Evolutionary conservation across 2,113 vertebrate genomes (phyloP), one percentile per base, ranked within the genome.

Genomic region (Pimephales promelas): DNA sequence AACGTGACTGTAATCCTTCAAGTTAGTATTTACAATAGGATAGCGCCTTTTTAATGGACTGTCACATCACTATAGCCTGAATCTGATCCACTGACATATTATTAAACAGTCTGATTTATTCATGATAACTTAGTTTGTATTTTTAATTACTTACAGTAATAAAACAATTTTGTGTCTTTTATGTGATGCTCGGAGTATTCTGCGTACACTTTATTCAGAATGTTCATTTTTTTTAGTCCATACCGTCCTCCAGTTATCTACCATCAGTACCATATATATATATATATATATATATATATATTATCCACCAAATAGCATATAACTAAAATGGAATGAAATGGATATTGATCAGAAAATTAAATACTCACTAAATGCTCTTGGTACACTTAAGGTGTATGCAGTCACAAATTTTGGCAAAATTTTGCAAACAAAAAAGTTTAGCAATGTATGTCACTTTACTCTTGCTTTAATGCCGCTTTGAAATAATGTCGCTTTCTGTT

Each of bases 301-400:
- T n/a, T n/a, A 54, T 70, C 59, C 24, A 75, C n/a, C 14, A 45
- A 74, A 54, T 74, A 83, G 47, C 49, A 88, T 28, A 66, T 52
- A 52, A 61, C 26, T 79, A 16, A 13, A 84, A 78, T 59, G 10
- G 18, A 85, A 75, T 31, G 34, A 75, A 28, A 28, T 28, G 54
- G 79, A 16, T 59, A 59, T 74, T 66, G 78, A 77, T 64, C 61
- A 54, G 20, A 79, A 66, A 81, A 88, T 22, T 10, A 77, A 80
- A 79, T 75, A 13, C 26, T 81, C 18, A 11, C 49, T 59, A 56
- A 11, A 78, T 22, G 14, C 64, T 66, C 54, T 66, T 71, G 4
- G 66, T 71, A 71, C 10, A 45, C 11, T 71, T 71, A 14, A 71
- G 11, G 68, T 43, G 10, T 11, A 36, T 43, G 10, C 22, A 36